phyloP scores from a whole-genome alignment of 1,140 invertebrate species.

The Nasonia vitripennis region DNA sequence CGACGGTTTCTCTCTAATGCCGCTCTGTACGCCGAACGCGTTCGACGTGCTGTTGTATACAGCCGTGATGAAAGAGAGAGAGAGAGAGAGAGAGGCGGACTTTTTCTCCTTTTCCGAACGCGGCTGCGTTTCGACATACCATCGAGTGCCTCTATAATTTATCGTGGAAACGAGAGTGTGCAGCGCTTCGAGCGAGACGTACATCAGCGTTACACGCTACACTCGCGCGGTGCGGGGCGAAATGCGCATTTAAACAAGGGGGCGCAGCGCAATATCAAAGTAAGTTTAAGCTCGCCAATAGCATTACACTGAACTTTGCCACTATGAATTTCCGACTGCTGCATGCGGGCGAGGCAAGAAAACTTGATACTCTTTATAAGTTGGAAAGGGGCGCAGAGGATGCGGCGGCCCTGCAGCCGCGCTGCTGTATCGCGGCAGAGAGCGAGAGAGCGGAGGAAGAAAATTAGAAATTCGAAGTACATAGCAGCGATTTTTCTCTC shows the following conservation, averaged over 20 bases:
- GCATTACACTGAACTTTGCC: not conserved
- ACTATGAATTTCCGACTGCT: not conserved
- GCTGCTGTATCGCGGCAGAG: no score
- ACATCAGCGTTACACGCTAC: no score
- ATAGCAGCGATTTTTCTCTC: slow-evolving; percentile 28
- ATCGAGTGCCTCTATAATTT: not conserved
- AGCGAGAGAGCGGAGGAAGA: not conserved
- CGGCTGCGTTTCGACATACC: not conserved
- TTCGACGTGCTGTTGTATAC: not conserved
- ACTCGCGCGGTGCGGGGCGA: not conserved
- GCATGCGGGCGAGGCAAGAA: not conserved
- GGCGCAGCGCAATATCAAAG: not conserved
- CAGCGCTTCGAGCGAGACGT: no score
- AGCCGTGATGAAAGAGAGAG: not conserved
- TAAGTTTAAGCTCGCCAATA: slow-evolving; percentile 3
- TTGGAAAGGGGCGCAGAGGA: not conserved
- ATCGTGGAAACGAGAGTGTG: not conserved
- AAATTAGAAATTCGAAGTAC: slow-evolving; percentile 40
- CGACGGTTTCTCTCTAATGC: slow-evolving; percentile 10
- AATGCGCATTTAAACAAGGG: not conserved
- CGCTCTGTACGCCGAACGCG: not conserved
- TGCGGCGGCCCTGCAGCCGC: not conserved
- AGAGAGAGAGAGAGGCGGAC: not conserved
- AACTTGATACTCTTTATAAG: not conserved
- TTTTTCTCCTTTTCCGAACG: not conserved